A percentile compares a stretch with the other conserved stretches of the same genome.
Evolutionary conservation across 2,888 invertebrate species (phyloP).

Genomic region (Gisinianus flammeolus): DNA sequence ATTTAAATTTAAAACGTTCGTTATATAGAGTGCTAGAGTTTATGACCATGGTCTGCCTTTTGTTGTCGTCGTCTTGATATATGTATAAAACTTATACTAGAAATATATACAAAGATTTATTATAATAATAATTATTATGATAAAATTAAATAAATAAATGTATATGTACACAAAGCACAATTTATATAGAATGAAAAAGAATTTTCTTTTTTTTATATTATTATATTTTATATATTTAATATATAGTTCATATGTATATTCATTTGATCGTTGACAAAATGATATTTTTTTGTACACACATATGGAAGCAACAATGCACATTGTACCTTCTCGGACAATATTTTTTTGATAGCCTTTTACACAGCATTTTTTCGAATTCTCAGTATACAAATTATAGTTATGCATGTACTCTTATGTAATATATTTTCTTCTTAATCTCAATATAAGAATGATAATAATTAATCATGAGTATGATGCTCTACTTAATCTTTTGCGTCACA

Average conservation of each 20-base stretch:
- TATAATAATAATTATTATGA: background rate
- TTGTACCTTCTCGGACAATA: background rate
- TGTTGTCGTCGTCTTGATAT: no score
- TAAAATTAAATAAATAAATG: background rate
- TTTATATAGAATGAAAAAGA: background rate
- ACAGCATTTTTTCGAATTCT: background rate
- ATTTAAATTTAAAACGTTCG: no score
- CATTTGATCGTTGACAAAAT: background rate
- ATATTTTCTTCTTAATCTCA: background rate
- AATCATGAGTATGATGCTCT: background rate
- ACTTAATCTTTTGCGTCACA: background rate
- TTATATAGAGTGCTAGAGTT: no score
- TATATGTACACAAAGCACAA: background rate
- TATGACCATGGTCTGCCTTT: no score
- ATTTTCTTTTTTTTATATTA: background rate
- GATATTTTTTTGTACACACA: background rate
- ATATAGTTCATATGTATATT: background rate
- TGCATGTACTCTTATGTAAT: background rate
- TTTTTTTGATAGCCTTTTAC: background rate
- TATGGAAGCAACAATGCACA: background rate
- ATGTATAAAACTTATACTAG: background rate
- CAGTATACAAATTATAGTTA: constrained; percentile 5
- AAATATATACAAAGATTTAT: background rate
- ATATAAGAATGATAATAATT: background rate
- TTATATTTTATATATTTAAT: background rate